Evolutionary conservation across 2,888 invertebrate species (phyloP), one percentile per base, ranked within the genome.

Genomic region (Synanthedon myopaeformis): DNA sequence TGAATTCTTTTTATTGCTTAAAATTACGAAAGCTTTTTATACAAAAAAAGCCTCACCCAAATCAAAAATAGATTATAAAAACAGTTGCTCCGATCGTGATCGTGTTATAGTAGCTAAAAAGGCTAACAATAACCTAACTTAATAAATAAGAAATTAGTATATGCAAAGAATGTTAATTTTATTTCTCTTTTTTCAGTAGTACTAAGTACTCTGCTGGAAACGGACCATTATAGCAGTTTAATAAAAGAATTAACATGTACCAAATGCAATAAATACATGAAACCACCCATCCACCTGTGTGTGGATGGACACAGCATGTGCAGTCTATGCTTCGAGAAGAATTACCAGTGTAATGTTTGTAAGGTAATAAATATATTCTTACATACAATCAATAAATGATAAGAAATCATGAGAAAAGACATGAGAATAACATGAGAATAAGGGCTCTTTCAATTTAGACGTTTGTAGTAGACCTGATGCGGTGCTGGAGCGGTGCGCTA

Each of bases 221-320:
- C 88, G 57, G 87, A 88, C 51, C 88, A 88, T 70, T 88, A 88
- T 67, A 80, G 73, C 62, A 79, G 86, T 56, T 67, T 88, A 53
- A 85, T 87, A 58, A 81, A 81, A 61, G 88, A 88, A 42, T 63
- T 89, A 58, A 85, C 88, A 52, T 89, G 89, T 60, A 78, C 77
- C 41, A 82, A 82, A 66, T 89, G 89, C 67, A 75, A 66, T 57
- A 79, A 74, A 49, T 89, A 88, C 59, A 87, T 89, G 84, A 77
- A 80, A 56, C 85, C 88, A 0, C 89, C 89, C 5, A 84, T 89
- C 55, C 79, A 80, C 55, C 70, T 89, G 4, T 89, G 89, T 51
- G 81, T 83, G 58, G 82, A 87, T 57, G 89, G 89, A 8, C 89
- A 89, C 62, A 85, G 88, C 60, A 64, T 82, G 23, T 89, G 89